These are phyloP conservation scores for Melinaea menophilus DNA, from an alignment of 2,888 invertebrate species.

Conservation along the genomic window DNA sequence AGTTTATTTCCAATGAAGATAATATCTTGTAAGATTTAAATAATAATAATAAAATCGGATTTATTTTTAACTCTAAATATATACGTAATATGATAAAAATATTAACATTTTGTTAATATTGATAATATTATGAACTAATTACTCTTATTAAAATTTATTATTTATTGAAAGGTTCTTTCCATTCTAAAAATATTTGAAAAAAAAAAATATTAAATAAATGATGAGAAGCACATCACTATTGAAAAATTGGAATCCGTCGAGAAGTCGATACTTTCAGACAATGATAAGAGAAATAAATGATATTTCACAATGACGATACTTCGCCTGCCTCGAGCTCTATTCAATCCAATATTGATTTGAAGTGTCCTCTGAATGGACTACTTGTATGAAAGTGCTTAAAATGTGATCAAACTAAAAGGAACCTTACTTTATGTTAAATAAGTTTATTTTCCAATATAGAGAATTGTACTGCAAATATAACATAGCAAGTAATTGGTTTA, in stretches of 20 bases:
- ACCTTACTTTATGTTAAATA: conserved; percentile 1
- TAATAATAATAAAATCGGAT: too few species aligned
- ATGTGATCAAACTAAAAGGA: conserved; percentile 11
- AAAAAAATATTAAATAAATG: conserved; percentile 10
- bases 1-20: too few species aligned
- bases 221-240: conserved; percentile 37
- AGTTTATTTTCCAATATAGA: background rate
- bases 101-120: too few species aligned
- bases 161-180: too few species aligned
- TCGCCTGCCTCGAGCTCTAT: conserved; percentile 31
- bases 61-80: too few species aligned
- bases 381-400: conserved; percentile 23
- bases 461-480: background rate
- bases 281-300: conserved; percentile 69
- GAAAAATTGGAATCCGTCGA: conserved; percentile 40
- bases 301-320: conserved; percentile 51
- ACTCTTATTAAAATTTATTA: too few species aligned
- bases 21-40: too few species aligned
- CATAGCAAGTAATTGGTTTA: conserved; percentile 3
- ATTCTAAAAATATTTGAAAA: too few species aligned
- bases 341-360: conserved; percentile 35
- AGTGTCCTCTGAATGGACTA: conserved; percentile 25
- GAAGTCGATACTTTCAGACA: conserved; percentile 58
- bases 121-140: too few species aligned
- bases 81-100: too few species aligned